Percentiles rank a stretch among this genome's conserved stretches.
phyloP scores from a whole-genome alignment of 2,797 vertebrate genomes.

The Sebastes minor region DNA sequence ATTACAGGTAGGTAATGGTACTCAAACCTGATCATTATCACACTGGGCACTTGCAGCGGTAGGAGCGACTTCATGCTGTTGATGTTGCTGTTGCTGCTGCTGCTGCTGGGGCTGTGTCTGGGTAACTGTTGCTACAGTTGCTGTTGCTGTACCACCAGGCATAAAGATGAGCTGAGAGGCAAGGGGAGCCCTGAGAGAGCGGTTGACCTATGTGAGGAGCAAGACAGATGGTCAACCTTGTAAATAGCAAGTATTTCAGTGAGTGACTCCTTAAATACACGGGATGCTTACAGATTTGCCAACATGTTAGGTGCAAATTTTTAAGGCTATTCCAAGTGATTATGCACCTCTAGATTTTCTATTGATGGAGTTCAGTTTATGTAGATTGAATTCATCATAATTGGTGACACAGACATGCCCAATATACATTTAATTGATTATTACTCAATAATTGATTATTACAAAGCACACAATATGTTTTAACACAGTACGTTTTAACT shows the following conservation, averaged over 20 bases:
- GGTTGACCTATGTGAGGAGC: slow-evolving; percentile 78
- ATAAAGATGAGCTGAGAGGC: slow-evolving; percentile 98
- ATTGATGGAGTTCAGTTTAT: not conserved
- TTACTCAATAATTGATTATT: not conserved
- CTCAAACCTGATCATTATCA: slow-evolving; percentile 92
- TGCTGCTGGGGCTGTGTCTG: slow-evolving; percentile 80
- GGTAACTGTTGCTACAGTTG: slow-evolving; percentile 85
- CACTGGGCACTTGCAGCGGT: slow-evolving; percentile 83
- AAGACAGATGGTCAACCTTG: not conserved
- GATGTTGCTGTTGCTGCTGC: slow-evolving; percentile 77
- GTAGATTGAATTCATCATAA: not conserved
- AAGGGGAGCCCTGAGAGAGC: slow-evolving; percentile 88
- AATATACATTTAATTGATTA: not conserved
- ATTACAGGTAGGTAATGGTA: not conserved
- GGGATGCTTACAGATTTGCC: not conserved
- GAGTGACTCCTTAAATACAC: not conserved
- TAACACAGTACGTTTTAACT: slow-evolving; percentile 59
- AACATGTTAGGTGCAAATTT: not conserved
- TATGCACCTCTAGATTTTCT: not conserved
- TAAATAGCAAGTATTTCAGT: not conserved
- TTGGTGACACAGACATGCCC: not conserved
- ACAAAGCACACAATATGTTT: too few species aligned
- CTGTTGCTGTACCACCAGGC: slow-evolving; percentile 95
- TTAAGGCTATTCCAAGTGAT: not conserved
- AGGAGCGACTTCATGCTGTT: slow-evolving; percentile 86